Base-by-base conservation (phyloP, 2,113 vertebrate species). In the Eulemur rufifrons region DNA sequence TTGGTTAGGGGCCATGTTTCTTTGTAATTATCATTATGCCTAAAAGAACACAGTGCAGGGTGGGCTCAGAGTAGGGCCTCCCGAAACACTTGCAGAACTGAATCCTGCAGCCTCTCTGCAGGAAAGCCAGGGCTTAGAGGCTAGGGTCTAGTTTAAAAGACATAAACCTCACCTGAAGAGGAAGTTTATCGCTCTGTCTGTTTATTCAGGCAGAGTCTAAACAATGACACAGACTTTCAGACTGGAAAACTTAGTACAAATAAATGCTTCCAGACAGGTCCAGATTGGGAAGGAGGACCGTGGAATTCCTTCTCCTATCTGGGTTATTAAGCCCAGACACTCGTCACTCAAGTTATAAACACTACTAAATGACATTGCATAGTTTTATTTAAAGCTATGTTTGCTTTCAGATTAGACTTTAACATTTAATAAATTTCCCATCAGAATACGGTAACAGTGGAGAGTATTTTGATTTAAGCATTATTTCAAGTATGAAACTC, bases 391-490 rank as follows among this genome's bases (percentile, higher is more conserved):
- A 97, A 97, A 97, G 86, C 81, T 68, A 1, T 95, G 76, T 92
- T 98, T 98, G 97, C 78, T 50, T 97, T 98, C 76, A 89, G 42
- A 92, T 97, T 96, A 91, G 97, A 98, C 85, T 80, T 95, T 80
- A 89, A 93, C 97, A 94, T 96, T 97, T 97, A 95, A n/a, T 85
- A 97, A 96, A 89, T 59, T 91, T 96, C 95, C 84, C 96, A 97
- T 56, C 81, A 93, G 97, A 97, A 52, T 47, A 94, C 84, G 88
- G 68, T 88, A n/a, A 97, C 96, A 95, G 32, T 47, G 59, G 69
- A 89, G 96, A 95, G 54, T 96, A 83, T 97, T 98, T 98, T 92
- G 8, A 97, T 97, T 96, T 83, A 86, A 98, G 94, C 71, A 71
- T 85, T 89, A 95, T 91, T 97, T 97, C 91, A 94, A 97, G 95